Percentiles rank a stretch among this genome's conserved stretches.
Conservation (phyloP, 1,140 invertebrate genomes). For the Drosophila eugracilis region DNA sequence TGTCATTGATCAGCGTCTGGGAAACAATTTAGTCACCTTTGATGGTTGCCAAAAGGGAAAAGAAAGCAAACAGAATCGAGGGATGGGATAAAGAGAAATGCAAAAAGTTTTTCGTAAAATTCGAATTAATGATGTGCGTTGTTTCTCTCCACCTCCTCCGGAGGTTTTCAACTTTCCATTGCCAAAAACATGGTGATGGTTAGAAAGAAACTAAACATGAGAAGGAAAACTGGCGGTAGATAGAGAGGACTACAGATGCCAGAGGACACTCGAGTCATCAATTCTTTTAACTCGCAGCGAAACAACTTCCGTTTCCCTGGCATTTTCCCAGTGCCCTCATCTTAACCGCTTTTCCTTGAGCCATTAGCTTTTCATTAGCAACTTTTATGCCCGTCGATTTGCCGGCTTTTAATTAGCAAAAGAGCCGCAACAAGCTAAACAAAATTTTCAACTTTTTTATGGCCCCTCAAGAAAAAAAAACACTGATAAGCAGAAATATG, state of each 20-base stretch:
- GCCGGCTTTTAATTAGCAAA: constrained; percentile 56
- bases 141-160: no score
- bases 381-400: constrained; percentile 57
- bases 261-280: constrained; percentile 46
- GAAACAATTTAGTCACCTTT: constrained; percentile 35
- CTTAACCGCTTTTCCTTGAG: constrained; percentile 38
- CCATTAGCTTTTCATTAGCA: constrained; percentile 57
- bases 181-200: constrained; percentile 1
- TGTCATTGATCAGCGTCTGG: constrained; percentile 25
- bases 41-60: not conserved
- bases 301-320: not conserved
- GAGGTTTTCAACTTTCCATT: constrained; percentile 8
- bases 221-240: constrained; percentile 1
- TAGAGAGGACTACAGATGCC: constrained; percentile 21
- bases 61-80: constrained; percentile 16
- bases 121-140: constrained; percentile 48
- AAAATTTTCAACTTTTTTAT: constrained; percentile 43
- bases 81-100: constrained; percentile 4
- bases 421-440: constrained; percentile 33
- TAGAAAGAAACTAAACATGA: not conserved
- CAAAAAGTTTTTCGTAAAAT: constrained; percentile 35
- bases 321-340: constrained; percentile 16
- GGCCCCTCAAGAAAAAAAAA: constrained; percentile 5
- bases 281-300: constrained; percentile 18
- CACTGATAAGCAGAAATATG: constrained; percentile 45